A percentile compares a stretch with the other conserved stretches of the same genome.
These are phyloP conservation scores for Alviniconcha strummeri DNA, from an alignment of 2,888 invertebrate genomes.

Conservation along the genomic window DNA sequence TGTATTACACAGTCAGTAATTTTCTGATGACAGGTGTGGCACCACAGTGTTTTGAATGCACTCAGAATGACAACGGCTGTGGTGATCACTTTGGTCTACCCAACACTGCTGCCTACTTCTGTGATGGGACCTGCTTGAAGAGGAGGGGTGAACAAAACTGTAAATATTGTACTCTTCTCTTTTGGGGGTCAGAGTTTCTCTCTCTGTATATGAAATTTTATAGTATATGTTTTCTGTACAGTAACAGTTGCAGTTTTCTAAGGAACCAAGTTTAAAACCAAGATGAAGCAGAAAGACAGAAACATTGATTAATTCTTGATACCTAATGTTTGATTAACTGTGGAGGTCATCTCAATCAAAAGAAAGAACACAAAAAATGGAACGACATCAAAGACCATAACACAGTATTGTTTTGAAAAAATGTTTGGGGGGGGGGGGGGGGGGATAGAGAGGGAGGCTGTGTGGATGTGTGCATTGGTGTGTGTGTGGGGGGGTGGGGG, in stretches of 20 bases:
- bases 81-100: constrained; percentile 26
- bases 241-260: no score
- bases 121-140: constrained; percentile 22
- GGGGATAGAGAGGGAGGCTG: no score
- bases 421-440: no score
- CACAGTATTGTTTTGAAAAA: background rate
- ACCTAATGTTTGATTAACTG: background rate
- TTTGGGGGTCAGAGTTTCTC: background rate
- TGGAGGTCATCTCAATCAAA: no score
- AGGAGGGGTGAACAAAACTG: constrained; percentile 24
- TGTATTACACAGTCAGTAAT: background rate
- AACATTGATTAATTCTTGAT: background rate
- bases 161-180: background rate
- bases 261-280: background rate
- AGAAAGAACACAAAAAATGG: no score
- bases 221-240: no score
- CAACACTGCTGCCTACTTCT: constrained; percentile 4
- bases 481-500: no score
- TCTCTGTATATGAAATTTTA: background rate
- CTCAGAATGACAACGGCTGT: constrained; percentile 1
- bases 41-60: constrained; percentile 19
- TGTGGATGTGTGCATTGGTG: no score
- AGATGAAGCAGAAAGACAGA: background rate
- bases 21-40: constrained; percentile 17
- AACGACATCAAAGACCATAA: no score